Base-by-base conservation (phyloP, 1,140 invertebrate genomes). In the Heliconius nattereri region DNA sequence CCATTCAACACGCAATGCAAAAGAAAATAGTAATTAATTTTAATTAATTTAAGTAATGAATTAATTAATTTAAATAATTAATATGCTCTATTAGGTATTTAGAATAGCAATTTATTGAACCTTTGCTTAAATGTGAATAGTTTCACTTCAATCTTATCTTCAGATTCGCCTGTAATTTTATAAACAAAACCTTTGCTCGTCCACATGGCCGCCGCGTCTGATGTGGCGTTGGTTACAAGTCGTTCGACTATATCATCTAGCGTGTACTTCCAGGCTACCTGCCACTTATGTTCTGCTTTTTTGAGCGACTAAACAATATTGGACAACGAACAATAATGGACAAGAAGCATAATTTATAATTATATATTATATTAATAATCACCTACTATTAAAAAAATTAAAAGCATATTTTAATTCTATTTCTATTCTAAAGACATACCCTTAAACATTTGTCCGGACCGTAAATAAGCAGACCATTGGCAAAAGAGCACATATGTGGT, bases 391-490 rank as follows among this genome's bases (percentile, higher is more conserved):
- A 1, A 45, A 45, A 16, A 45, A 0, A 3, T 3, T 45, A 16
- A 16, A 45, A 57, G 54, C 20, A n/a, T n/a, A n/a, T 57, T 57
- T 9, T 57, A 20, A 57, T 57, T 57, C 54, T 8, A 23, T 8
- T 57, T 57, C 2, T n/a, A 57, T 23, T 3, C 9, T n/a, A 57
- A 57, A 57, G 9, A 84, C 87, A 88, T 81, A 94, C 94, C 73
- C 92, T 79, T 66, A 94, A 72, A 49, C 78, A 79, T 7, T 87
- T 83, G 81, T 94, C 92, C 9, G 94, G 92, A n/a, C 93, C 92
- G 77, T 92, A 94, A n/a, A 94, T 87, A 1, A 94, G 79, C 7
- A 95, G 75, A 1, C 94, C 94, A 80, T 86, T 87, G 57, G 86
- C 87, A 73, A 92, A 94, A 13, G 89, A 81, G 35, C 89, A 91